Evolutionary conservation across 2,797 vertebrate genomes (phyloP).

Genomic region (Syngnathus acus): DNA sequence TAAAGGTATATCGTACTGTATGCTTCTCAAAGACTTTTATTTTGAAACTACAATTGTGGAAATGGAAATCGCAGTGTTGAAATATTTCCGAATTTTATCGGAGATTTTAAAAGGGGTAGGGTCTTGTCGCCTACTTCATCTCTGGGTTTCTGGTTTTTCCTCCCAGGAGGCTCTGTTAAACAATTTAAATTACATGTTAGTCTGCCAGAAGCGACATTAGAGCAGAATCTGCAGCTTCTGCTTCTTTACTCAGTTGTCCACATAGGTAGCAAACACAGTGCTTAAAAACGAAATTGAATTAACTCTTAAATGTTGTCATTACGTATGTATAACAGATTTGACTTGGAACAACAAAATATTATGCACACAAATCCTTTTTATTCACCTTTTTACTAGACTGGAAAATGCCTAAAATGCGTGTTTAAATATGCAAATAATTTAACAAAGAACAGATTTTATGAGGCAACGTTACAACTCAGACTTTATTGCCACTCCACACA

Average conservation of each 20-base stretch:
- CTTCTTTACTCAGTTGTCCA: background rate
- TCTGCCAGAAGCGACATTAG: background rate
- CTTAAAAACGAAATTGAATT: too few species aligned
- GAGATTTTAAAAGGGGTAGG: background rate
- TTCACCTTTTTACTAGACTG: too few species aligned
- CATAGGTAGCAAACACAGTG: too few species aligned
- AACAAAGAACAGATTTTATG: background rate
- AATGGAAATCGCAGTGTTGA: background rate
- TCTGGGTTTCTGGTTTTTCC: background rate
- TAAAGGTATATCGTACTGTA: background rate
- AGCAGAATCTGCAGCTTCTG: background rate
- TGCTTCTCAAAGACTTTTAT: background rate
- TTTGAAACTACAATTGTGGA: background rate
- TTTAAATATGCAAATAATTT: background rate
- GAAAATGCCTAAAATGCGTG: too few species aligned
- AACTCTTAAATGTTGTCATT: too few species aligned
- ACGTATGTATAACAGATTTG: too few species aligned
- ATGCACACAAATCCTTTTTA: too few species aligned
- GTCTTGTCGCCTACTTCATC: constrained; percentile 6
- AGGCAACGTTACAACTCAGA: background rate
- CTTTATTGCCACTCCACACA: constrained; percentile 28
- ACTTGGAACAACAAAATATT: too few species aligned
- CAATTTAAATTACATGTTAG: constrained; percentile 6
- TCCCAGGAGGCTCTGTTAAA: constrained; percentile 29
- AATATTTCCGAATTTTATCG: background rate